Evolutionary conservation across 2,888 invertebrate species (phyloP), one percentile per base, ranked within the genome.

Genomic region (Drosophila parthenogenetica): DNA sequence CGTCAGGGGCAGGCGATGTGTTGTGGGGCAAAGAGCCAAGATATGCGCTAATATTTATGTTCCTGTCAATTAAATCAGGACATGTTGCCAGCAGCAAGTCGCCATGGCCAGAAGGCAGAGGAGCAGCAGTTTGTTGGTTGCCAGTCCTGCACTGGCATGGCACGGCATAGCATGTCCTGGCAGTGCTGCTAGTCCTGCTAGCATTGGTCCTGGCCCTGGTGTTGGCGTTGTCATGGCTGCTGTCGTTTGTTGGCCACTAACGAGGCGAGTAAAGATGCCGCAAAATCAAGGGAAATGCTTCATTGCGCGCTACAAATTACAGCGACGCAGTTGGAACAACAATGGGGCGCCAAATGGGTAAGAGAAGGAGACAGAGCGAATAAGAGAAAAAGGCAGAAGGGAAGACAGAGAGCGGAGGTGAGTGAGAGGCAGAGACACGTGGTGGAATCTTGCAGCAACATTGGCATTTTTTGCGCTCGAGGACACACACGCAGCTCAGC

Each of bases 21-120:
- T 35, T 48, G 54, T 45, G 59, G 59, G 57, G 57, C 78, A 63
- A 74, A 62, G 73, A 77, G 69, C 72, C 66, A 88, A 89, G 89
- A 86, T 89, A 86, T 86, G 77, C 80, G 88, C 91, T 91, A 89
- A 90, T 90, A 90, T 90, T 90, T 90, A 90, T 90, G 91, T 90
- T 90, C 84, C 90, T 91, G 91, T 91, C 91, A 91, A 91, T 91
- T 91, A 91, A 92, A 92, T 91, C 91, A 90, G 88, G 89, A 89
- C 90, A 90, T 89, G 84, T 78, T 83, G 77, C 76, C 65, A 60
- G 76, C 48, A 53, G 46, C 66, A 71, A 62, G 67, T 62, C 49
- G 63, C 64, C 61, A 64, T 54, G 11, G 62, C 53, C 62, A 53
- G 35, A 35, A 35, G 35, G 35, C 29, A 35, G 45, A 43, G 46